A percentile compares a stretch with the other conserved stretches of the same genome.
phyloP scores from a whole-genome alignment of 2,888 invertebrate genomes.

The Microctonus hyperodae region DNA sequence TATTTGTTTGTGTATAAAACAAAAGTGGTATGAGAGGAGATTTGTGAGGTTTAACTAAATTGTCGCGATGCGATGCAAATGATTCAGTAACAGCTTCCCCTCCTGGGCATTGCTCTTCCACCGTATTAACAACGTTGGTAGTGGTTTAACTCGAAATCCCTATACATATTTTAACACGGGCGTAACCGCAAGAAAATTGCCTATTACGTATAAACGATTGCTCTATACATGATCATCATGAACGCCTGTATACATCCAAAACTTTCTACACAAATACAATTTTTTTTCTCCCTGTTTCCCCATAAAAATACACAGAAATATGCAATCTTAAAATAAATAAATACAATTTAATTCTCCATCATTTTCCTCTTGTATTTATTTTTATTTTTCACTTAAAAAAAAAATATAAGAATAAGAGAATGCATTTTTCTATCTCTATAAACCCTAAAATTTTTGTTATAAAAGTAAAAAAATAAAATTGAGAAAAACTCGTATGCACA shows the following conservation, averaged over 20 bases:
- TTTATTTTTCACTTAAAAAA: too few species aligned
- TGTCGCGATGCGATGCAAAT: conserved; percentile 60
- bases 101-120: conserved; percentile 43
- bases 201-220: conserved; percentile 61
- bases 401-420: too few species aligned
- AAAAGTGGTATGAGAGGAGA: not conserved
- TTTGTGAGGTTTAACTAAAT: conserved; percentile 55
- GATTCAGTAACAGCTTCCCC: conserved; percentile 62
- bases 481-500: not conserved
- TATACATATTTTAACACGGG: conserved; percentile 62
- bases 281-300: not conserved
- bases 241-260: conserved; percentile 18
- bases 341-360: too few species aligned
- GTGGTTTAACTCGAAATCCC: conserved; percentile 60
- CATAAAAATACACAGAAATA: too few species aligned
- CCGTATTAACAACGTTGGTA: conserved; percentile 42
- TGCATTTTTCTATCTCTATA: too few species aligned
- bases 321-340: too few species aligned
- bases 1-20: conserved; percentile 2
- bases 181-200: conserved; percentile 62
- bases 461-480: not conserved
- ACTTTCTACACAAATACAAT: not conserved
- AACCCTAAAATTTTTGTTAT: too few species aligned
- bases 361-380: too few species aligned
- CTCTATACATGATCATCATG: conserved; percentile 37